Percentiles rank a stretch among this genome's conserved stretches.
phyloP scores from a whole-genome alignment of 2,797 vertebrate genomes.

The Diceros bicornis region DNA sequence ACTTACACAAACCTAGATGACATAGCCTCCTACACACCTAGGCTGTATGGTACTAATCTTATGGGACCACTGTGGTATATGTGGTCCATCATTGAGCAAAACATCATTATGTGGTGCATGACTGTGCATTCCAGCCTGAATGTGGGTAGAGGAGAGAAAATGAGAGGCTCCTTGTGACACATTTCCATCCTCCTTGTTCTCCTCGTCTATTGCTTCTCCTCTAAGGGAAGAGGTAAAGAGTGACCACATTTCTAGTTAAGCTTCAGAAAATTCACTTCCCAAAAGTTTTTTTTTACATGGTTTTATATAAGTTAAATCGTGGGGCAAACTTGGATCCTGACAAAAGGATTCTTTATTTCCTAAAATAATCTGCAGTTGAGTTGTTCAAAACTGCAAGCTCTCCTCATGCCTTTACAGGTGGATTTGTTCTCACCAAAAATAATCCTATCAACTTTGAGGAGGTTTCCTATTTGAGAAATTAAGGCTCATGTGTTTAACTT shows the following conservation, averaged over 20 bases:
- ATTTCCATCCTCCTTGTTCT: not conserved
- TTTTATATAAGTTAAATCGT: conserved; percentile 30
- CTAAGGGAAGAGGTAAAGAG: not conserved
- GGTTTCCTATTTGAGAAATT: not conserved
- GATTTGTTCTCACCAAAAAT: not conserved
- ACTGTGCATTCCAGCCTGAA: not conserved
- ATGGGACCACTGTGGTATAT: no score
- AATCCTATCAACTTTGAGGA: not conserved
- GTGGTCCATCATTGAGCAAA: no score
- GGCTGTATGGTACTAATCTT: no score
- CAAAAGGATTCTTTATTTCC: not conserved
- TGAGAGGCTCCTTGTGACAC: not conserved
- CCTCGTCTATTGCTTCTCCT: not conserved
- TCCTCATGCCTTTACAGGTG: not conserved
- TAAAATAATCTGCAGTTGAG: conserved; percentile 12
- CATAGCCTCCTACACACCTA: no score
- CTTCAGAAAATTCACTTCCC: not conserved
- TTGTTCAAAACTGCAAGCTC: not conserved
- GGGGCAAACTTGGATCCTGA: not conserved
- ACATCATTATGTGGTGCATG: no score
- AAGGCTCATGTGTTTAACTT: not conserved
- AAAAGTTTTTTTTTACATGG: not conserved
- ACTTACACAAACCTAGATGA: no score
- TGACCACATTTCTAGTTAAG: not conserved
- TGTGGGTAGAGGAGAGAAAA: not conserved